A percentile compares a stretch with the other conserved stretches of the same genome.
phyloP scores from a whole-genome alignment of 2,888 invertebrate species.

The Chymomyza fuscimana region DNA sequence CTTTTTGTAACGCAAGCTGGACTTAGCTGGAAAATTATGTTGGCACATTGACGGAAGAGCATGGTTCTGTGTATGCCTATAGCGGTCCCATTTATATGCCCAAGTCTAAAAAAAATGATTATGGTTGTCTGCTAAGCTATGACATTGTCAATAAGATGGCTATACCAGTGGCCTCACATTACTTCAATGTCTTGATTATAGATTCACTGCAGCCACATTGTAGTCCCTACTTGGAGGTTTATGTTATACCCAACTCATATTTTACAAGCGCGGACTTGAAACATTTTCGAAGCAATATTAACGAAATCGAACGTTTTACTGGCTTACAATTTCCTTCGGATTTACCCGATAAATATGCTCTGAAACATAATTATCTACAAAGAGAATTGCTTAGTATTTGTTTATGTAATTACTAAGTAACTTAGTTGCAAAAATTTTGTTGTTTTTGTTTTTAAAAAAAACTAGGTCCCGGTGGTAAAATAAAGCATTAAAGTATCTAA shows the following conservation, averaged over 20 bases:
- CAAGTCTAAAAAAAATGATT: neutral
- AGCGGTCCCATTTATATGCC: constrained; percentile 57
- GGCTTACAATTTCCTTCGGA: constrained; percentile 44
- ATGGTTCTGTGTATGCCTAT: constrained; percentile 52
- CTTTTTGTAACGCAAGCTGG: constrained; percentile 47
- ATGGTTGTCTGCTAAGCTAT: constrained; percentile 51
- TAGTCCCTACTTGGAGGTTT: constrained; percentile 51
- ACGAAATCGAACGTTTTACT: constrained; percentile 53
- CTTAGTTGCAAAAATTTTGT: too few species aligned
- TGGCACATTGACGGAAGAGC: constrained; percentile 31
- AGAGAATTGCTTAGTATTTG: too few species aligned
- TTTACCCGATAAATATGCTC: too few species aligned
- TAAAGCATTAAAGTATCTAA: too few species aligned
- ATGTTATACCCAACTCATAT: constrained; percentile 49
- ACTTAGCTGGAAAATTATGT: constrained; percentile 45
- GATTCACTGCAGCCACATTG: constrained; percentile 31
- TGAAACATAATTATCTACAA: too few species aligned
- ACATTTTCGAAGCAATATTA: constrained; percentile 38
- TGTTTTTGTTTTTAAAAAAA: too few species aligned
- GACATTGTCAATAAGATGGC: constrained; percentile 47
- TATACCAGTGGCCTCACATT: constrained; percentile 56
- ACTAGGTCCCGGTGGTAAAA: too few species aligned
- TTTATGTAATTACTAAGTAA: too few species aligned
- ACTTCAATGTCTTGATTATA: constrained; percentile 58
- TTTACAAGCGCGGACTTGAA: constrained; percentile 15